A percentile compares a stretch with the other conserved stretches of the same genome.
Conservation (phyloP, 1,140 invertebrate genomes). For the Caerostris extrusa region DNA sequence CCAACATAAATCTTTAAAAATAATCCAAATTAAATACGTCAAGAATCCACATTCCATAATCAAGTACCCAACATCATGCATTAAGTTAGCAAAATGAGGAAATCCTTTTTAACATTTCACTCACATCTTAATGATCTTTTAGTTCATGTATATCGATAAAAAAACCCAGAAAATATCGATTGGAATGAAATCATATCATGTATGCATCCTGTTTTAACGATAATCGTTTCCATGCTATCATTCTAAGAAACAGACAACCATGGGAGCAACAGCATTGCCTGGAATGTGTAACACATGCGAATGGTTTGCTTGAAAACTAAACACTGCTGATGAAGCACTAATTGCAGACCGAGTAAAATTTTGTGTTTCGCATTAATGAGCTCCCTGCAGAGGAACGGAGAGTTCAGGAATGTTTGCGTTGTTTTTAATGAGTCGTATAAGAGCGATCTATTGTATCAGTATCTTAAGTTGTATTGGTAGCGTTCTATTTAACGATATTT, state of each 20-base stretch:
- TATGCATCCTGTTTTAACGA: not conserved
- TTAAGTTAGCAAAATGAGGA: not conserved
- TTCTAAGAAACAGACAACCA: not conserved
- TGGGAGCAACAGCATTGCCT: not conserved
- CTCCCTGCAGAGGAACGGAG: not conserved
- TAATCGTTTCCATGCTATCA: conserved; percentile 7
- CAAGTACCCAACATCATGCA: not conserved
- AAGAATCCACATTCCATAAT: not conserved
- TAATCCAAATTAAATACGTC: too few species aligned
- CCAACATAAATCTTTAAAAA: too few species aligned
- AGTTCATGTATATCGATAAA: not conserved
- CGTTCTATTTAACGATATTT: too few species aligned
- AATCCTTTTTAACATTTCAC: not conserved
- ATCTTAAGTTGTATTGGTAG: too few species aligned
- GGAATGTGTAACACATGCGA: not conserved
- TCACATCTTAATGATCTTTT: too few species aligned
- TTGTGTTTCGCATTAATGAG: not conserved
- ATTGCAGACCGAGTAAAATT: not conserved
- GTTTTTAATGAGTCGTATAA: too few species aligned
- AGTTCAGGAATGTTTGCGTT: not conserved
- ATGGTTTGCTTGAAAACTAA: not conserved
- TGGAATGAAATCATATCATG: not conserved
- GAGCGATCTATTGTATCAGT: too few species aligned
- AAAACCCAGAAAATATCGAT: not conserved
- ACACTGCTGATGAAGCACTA: not conserved